phyloP scores from a whole-genome alignment of 2,113 vertebrate genomes.

The Azemiops feae region DNA sequence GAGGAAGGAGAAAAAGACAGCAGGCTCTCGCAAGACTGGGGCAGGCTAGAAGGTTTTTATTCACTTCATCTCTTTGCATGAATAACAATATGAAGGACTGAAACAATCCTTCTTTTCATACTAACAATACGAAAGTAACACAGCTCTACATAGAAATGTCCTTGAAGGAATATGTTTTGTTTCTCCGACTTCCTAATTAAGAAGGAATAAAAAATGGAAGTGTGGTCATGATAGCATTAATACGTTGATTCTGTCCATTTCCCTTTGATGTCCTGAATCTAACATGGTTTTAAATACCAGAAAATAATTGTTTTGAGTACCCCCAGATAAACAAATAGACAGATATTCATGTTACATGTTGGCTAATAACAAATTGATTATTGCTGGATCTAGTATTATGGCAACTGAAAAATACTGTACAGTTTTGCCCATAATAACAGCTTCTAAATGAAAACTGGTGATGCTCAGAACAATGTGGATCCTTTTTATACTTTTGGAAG shows the following conservation, averaged over 20 bases:
- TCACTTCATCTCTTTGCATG: neutral
- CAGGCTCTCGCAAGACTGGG: neutral
- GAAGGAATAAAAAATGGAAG: slow-evolving; percentile 37
- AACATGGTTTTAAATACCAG: neutral
- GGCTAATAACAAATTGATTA: neutral
- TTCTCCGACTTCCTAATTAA: slow-evolving; percentile 49
- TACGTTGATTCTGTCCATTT: neutral
- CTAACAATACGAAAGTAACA: neutral
- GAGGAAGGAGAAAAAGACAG: neutral
- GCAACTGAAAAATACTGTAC: neutral
- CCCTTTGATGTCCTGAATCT: neutral
- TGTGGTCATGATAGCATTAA: neutral
- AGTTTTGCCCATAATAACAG: neutral
- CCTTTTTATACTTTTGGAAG: neutral
- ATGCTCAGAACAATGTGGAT: neutral
- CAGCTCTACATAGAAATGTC: neutral
- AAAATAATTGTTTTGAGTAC: neutral
- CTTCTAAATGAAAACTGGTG: neutral
- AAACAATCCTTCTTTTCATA: too few species aligned
- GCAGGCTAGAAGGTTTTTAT: neutral
- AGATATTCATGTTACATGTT: neutral
- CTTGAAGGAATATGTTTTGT: slow-evolving; percentile 37
- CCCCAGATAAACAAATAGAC: neutral
- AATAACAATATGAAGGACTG: too few species aligned
- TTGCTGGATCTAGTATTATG: neutral